phyloP scores from a whole-genome alignment of 2,888 invertebrate species.

The Byasa hedistus region DNA sequence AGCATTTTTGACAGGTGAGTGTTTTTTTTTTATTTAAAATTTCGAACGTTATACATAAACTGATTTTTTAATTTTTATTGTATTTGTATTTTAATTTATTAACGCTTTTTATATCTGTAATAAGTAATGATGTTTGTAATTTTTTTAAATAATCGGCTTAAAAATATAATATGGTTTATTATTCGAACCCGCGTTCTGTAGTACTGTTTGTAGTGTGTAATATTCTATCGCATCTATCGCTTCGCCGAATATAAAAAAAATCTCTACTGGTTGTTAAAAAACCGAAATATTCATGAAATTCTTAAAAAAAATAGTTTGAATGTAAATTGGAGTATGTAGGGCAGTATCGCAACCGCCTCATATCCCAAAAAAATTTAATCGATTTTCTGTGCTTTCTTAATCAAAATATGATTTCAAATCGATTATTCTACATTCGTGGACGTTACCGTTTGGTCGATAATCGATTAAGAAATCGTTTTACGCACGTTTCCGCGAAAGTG shows the following conservation, averaged over 20 bases:
- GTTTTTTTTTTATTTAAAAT: neutral
- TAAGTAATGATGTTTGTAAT: neutral
- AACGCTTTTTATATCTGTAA: neutral
- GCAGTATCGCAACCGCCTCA: constrained; percentile 23
- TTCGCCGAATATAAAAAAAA: too few relatives aligned
- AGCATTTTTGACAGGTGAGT: constrained; percentile 23
- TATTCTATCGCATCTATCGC: too few relatives aligned
- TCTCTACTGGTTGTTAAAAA: too few relatives aligned
- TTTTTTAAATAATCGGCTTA: too few relatives aligned
- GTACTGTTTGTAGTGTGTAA: too few relatives aligned
- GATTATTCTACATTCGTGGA: constrained; percentile 65
- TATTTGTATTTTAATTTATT: neutral
- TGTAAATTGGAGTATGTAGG: neutral
- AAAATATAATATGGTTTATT: too few relatives aligned
- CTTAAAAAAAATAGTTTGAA: neutral
- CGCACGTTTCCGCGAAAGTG: constrained; percentile 72
- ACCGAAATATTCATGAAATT: too few relatives aligned
- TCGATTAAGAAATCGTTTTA: constrained; percentile 68
- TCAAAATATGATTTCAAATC: constrained; percentile 50
- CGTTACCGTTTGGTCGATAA: constrained; percentile 69
- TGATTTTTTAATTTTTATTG: neutral
- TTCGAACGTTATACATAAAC: neutral
- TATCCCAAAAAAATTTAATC: constrained; percentile 38
- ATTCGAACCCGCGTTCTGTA: too few relatives aligned
- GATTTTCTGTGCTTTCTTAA: constrained; percentile 48